Evolutionary conservation across 2,888 invertebrate genomes (phyloP), one percentile per base, ranked within the genome.

Genomic region (Netelia fuscicornis): DNA sequence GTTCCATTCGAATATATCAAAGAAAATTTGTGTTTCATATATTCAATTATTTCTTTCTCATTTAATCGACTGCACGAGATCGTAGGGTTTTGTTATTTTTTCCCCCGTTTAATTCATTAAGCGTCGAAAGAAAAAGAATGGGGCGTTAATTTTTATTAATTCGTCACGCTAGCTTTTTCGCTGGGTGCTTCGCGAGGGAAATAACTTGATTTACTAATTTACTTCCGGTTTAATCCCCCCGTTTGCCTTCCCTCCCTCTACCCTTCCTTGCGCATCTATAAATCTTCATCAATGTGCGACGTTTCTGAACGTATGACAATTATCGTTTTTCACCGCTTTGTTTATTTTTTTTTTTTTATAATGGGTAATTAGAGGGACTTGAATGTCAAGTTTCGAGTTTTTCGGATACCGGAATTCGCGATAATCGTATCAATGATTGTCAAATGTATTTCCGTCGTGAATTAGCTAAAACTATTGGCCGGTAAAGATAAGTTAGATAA

Each of bases 101-200:
- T 60, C 56, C 17, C 10, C 23, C 60, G 48, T 56, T 37, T 13
- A 11, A 75, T 17, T 80, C 23, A 52, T 20, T 30, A 64, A 68
- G 56, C 68, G 48, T 70, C 20, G 64, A 37, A 44, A 62, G 25
- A n/a, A 11, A 83, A 68, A 25, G 48, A 25, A 56, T n/a, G 62
- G 62, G 37, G 6, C 78, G 56, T 60, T 17, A 48, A 48, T 17
- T 75, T 71, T 52, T 58, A 54, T 17, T 48, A 54, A 65, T 58
- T 71, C 65, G 13, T 56, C 68, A 58, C 72, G 48, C 20, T 54
- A 60, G 23, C 17, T 60, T 60, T 25, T 68, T 54, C n/a, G 37
- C 23, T 25, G 71, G 80, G 74, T 75, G 78, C 78, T 84, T 62
- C 42, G 75, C 75, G 76, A 81, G 42, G 58, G 20, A 76, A 76